Conservation (phyloP, 1,140 invertebrate genomes). For the Cyrtorhinus lividipennis region DNA sequence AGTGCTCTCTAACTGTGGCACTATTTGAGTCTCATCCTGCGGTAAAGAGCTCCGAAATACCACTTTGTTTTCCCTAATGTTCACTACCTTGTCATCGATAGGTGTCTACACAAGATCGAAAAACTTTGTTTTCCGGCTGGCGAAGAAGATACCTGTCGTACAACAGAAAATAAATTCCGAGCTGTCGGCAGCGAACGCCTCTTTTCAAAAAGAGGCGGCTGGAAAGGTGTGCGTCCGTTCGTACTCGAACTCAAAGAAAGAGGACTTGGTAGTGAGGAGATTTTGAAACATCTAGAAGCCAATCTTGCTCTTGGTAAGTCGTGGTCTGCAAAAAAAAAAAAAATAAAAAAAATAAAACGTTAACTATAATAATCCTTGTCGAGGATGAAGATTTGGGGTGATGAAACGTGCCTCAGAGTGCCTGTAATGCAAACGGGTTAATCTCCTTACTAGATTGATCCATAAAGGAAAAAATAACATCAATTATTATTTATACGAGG, state of each 20-base stretch:
- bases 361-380: background rate
- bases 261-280: slow-evolving; percentile 43
- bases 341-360: background rate
- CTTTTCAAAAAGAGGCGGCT: slow-evolving; percentile 52
- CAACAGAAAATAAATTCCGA: slow-evolving; percentile 55
- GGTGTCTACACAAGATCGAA: slow-evolving; percentile 45
- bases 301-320: slow-evolving; percentile 51
- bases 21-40: too few species aligned
- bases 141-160: slow-evolving; percentile 55
- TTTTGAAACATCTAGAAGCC: slow-evolving; percentile 47
- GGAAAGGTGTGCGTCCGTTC: slow-evolving; percentile 45
- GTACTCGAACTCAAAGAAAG: slow-evolving; percentile 48
- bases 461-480: too few species aligned
- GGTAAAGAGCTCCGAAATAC: too few species aligned
- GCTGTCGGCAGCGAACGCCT: slow-evolving; percentile 43
- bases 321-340: background rate
- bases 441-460: too few species aligned
- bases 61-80: too few species aligned
- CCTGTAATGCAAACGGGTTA: background rate
- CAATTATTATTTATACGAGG: too few species aligned
- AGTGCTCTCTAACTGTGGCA: too few species aligned
- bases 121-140: slow-evolving; percentile 52
- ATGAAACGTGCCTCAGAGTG: background rate
- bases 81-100: too few species aligned
- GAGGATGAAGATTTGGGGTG: background rate